phyloP scores from a whole-genome alignment of 2,113 vertebrate genomes.

The Dicaeum eximium region DNA sequence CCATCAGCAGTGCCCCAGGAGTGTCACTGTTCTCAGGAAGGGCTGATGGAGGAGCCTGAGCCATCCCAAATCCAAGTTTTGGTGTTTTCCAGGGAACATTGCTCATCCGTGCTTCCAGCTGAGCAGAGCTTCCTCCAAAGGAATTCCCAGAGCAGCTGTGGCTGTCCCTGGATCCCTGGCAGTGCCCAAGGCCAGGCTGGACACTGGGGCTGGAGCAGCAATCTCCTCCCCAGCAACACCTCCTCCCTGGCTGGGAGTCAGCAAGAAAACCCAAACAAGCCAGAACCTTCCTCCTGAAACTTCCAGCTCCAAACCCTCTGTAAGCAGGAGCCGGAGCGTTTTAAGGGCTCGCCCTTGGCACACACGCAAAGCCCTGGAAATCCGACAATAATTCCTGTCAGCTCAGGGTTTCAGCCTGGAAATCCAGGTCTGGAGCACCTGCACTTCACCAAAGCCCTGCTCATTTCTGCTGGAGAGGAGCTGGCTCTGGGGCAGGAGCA shows the following conservation, averaged over 20 bases:
- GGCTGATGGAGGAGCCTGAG: background rate
- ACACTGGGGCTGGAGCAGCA: background rate
- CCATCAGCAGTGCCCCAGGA: background rate
- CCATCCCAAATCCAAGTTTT: rapidly evolving
- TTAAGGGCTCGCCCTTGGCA: background rate
- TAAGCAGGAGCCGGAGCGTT: background rate
- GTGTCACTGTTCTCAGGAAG: rapidly evolving
- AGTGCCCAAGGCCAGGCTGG: background rate
- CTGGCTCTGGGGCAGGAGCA: background rate
- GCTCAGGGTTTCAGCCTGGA: background rate
- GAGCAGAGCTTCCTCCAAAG: background rate
- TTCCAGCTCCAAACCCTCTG: background rate
- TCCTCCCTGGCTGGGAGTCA: background rate
- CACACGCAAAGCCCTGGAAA: background rate
- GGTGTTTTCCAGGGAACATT: background rate
- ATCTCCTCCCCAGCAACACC: background rate
- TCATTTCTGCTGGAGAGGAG: too few relatives aligned
- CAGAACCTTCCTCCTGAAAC: background rate
- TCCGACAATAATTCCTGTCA: background rate
- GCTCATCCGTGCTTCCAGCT: background rate
- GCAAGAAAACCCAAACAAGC: too few relatives aligned
- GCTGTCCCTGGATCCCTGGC: background rate
- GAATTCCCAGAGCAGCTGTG: background rate
- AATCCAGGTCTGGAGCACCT: background rate
- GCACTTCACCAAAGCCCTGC: background rate